These are phyloP conservation scores for Drosophila rubida DNA, from an alignment of 2,888 invertebrate genomes.

Conservation along the genomic window DNA sequence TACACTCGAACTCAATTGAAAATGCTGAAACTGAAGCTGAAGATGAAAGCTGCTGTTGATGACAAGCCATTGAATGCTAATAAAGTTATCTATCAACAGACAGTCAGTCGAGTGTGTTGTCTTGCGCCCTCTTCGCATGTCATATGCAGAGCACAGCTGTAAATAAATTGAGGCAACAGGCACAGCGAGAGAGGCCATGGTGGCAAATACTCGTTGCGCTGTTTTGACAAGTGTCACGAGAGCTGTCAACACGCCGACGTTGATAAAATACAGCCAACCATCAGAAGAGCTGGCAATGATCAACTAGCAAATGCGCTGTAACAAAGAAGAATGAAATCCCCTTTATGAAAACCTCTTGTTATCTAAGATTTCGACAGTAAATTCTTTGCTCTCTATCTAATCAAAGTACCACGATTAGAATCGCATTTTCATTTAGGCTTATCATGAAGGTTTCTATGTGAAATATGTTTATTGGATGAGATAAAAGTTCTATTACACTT, in stretches of 20 bases:
- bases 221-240: constrained; percentile 76
- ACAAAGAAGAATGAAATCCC: background rate
- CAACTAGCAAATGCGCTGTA: constrained; percentile 22
- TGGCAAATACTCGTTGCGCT: constrained; percentile 54
- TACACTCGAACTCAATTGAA: constrained; percentile 52
- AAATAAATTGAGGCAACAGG: constrained; percentile 51
- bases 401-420: constrained; percentile 12
- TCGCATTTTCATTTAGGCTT: constrained; percentile 1
- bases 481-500: background rate
- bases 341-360: background rate
- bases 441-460: constrained; percentile 8
- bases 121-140: constrained; percentile 26
- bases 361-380: constrained; percentile 11
- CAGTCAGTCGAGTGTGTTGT: background rate
- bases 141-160: constrained; percentile 45
- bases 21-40: constrained; percentile 9
- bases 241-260: constrained; percentile 66
- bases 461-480: background rate
- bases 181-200: constrained; percentile 20
- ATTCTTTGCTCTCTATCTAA: constrained; percentile 34
- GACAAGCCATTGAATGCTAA: constrained; percentile 55
- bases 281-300: constrained; percentile 3
- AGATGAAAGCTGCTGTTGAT: constrained; percentile 4
- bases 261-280: constrained; percentile 47
- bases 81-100: constrained; percentile 61